Conservation (phyloP, 2,797 vertebrate species). For the Pachyuromys duprasi region DNA sequence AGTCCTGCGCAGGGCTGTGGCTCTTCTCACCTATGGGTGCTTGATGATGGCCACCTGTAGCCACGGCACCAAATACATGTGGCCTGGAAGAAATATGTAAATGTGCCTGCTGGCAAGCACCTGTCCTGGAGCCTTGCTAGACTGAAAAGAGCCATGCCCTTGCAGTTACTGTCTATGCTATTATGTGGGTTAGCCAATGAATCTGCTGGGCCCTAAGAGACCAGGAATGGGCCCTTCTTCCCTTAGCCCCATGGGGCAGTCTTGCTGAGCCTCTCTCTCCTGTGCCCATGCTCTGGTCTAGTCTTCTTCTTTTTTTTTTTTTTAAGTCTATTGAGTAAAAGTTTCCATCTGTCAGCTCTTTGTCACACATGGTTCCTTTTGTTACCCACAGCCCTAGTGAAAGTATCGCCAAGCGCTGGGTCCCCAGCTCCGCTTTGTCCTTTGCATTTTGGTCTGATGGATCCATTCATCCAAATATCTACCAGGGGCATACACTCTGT, state of each 20-base stretch:
- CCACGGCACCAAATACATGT: neutral
- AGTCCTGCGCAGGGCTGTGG: neutral
- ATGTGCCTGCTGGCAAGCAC: neutral
- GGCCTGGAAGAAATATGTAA: neutral
- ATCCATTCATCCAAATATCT: fast-evolving
- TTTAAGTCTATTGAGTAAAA: slow-evolving; percentile 6
- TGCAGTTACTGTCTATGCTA: no score
- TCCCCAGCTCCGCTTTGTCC: neutral
- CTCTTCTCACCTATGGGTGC: neutral
- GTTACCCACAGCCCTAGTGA: neutral
- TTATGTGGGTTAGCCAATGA: neutral
- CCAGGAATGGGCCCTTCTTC: neutral
- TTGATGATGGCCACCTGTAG: neutral
- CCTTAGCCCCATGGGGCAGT: neutral
- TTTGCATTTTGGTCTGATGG: neutral
- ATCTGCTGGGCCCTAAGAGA: neutral
- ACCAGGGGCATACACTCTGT: neutral
- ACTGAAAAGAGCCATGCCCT: neutral
- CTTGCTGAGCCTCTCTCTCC: neutral
- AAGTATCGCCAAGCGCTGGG: neutral
- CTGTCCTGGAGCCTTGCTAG: neutral
- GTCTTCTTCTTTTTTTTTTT: neutral
- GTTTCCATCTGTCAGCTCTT: neutral
- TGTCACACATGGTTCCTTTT: neutral
- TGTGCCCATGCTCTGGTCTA: neutral